phyloP scores from a whole-genome alignment of 2,888 invertebrate genomes.

The Anoncus sp. region DNA sequence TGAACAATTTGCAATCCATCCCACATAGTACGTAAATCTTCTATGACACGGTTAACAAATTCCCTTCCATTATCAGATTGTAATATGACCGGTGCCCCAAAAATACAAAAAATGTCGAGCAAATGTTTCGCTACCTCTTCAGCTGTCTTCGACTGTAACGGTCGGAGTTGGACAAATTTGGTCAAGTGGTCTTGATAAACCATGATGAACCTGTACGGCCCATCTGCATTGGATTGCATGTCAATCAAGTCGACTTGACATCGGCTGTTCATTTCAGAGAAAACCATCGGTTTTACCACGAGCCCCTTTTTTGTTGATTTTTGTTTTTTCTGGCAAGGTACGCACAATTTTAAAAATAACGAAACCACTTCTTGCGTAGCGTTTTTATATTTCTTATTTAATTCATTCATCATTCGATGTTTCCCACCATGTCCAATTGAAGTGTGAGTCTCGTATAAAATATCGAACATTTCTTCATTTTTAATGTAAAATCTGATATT shows the following conservation, averaged over 20 bases:
- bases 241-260: conserved; percentile 71
- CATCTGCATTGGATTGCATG: conserved; percentile 66
- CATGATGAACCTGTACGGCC: conserved; percentile 66
- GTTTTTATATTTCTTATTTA: conserved; percentile 8
- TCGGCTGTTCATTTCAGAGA: conserved; percentile 48
- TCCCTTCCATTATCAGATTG: conserved; percentile 75
- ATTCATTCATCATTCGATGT: too few species aligned
- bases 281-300: too few species aligned
- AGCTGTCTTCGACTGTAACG: conserved; percentile 69
- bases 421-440: too few species aligned
- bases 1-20: conserved; percentile 71
- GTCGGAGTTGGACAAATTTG: conserved; percentile 69
- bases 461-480: too few species aligned
- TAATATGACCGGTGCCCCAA: conserved; percentile 72
- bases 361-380: conserved; percentile 2
- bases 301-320: conserved; percentile 7
- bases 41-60: conserved; percentile 70
- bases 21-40: too few species aligned
- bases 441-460: too few species aligned
- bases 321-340: conserved; percentile 16
- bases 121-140: conserved; percentile 72
- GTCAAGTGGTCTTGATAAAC: conserved; percentile 69
- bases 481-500: too few species aligned
- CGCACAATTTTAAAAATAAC: conserved; percentile 10
- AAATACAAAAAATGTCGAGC: conserved; percentile 70